These are phyloP conservation scores for Botia kubotai DNA, from an alignment of 2,797 vertebrate genomes.

Conservation along the genomic window DNA sequence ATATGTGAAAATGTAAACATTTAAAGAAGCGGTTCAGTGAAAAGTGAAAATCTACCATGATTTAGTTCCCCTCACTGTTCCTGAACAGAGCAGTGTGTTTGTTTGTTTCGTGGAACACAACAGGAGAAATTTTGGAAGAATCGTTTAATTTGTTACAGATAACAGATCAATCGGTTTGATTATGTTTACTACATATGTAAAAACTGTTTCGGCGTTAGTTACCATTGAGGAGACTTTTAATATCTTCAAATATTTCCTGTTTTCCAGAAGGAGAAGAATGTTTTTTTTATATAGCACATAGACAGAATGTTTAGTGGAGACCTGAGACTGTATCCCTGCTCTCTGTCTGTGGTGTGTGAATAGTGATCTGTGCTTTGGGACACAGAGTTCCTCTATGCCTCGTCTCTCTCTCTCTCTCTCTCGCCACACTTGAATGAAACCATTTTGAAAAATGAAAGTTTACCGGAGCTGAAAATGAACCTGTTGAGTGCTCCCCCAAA, in stretches of 20 bases:
- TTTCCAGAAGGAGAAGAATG: neutral
- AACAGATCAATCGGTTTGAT: no score
- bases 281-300: neutral
- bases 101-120: no score
- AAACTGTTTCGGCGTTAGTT: no score
- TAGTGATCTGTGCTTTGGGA: neutral
- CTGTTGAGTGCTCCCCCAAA: neutral
- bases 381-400: neutral
- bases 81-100: no score
- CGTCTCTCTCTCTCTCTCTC: neutral
- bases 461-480: neutral
- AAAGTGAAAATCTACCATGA: no score
- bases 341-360: neutral
- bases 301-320: neutral
- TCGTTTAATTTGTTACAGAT: no score
- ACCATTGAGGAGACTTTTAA: no score
- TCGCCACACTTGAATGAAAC: constrained; percentile 18
- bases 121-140: no score
- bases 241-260: constrained; percentile 9
- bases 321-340: neutral
- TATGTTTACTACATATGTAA: no score
- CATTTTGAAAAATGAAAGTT: constrained; percentile 11
- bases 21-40: no score
- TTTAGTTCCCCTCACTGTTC: no score
- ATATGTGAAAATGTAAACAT: neutral